phyloP scores from a whole-genome alignment of 1,140 invertebrate species.

The Marisa cornuarietis region DNA sequence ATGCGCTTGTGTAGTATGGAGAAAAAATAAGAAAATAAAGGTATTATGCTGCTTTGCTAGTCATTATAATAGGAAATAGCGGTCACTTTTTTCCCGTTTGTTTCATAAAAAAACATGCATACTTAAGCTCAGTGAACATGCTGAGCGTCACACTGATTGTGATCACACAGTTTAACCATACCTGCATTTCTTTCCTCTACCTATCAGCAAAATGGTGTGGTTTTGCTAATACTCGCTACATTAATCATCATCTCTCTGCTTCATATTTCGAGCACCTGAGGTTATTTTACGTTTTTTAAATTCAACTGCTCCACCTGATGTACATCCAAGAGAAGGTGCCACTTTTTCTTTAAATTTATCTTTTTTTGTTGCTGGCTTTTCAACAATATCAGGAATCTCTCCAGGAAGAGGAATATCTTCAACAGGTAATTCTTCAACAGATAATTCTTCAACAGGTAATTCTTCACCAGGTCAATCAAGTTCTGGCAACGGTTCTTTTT shows the following conservation, averaged over 20 bases:
- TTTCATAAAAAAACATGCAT: no score
- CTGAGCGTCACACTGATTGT: no score
- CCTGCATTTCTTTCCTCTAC: no score
- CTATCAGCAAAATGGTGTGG: no score
- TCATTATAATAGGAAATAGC: no score
- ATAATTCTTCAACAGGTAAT: conserved; percentile 14
- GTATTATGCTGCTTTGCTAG: no score
- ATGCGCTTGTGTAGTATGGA: no score
- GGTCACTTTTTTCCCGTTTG: no score
- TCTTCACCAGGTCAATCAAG: neutral
- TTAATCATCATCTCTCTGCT: conserved; percentile 45
- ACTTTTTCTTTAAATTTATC: conserved; percentile 59
- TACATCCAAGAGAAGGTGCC: conserved; percentile 47
- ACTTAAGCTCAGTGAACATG: no score
- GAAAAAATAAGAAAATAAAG: no score
- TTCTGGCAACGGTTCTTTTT: conserved; percentile 8
- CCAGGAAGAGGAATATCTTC: conserved; percentile 23
- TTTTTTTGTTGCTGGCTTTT: conserved; percentile 1
- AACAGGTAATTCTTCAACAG: conserved; percentile 37
- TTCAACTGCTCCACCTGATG: conserved; percentile 35
- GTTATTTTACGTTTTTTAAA: conserved; percentile 62
- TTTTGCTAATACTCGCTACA: no score
- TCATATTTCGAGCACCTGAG: conserved; percentile 45
- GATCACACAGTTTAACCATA: no score
- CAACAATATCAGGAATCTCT: conserved; percentile 9